phyloP scores from a whole-genome alignment of 2,888 invertebrate species.

The Ichneumon xanthorius region DNA sequence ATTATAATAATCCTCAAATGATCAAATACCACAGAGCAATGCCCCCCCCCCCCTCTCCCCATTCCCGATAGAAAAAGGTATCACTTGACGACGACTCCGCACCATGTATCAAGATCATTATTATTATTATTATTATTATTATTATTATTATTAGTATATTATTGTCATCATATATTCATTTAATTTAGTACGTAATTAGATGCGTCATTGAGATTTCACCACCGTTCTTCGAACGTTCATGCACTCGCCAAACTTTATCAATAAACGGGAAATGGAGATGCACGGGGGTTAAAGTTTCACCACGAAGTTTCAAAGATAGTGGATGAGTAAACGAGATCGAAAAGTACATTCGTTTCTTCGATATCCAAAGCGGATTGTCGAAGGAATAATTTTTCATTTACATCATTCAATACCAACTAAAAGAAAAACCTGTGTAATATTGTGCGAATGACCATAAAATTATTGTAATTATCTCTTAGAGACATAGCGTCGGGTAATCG shows the following conservation, averaged over 20 bases:
- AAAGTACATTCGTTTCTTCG: not conserved
- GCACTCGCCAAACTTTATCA: conserved; percentile 14
- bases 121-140: not conserved
- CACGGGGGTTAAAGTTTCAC: not conserved
- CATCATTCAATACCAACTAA: not conserved
- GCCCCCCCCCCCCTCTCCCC: not conserved
- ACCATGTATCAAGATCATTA: conserved; percentile 4
- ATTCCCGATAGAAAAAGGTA: not conserved
- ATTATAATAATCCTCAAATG: not conserved
- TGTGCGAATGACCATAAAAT: conserved; percentile 41
- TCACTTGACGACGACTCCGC: not conserved
- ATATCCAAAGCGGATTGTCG: not conserved
- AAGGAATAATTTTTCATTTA: not conserved
- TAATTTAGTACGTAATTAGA: conserved; percentile 56
- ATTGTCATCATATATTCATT: conserved; percentile 49
- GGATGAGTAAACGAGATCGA: not conserved
- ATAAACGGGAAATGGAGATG: conserved; percentile 19
- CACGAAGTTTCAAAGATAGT: not conserved
- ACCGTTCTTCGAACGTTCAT: conserved; percentile 11
- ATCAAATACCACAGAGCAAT: not conserved
- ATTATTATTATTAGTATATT: not conserved
- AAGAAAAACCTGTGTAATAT: conserved; percentile 13
- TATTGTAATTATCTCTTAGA: conserved; percentile 66
- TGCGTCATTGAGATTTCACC: conserved; percentile 10
- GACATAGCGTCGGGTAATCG: conserved; percentile 57